Evolutionary conservation across 2,797 vertebrate genomes (phyloP), one percentile per base, ranked within the genome.

Genomic region (Danionella dracula): DNA sequence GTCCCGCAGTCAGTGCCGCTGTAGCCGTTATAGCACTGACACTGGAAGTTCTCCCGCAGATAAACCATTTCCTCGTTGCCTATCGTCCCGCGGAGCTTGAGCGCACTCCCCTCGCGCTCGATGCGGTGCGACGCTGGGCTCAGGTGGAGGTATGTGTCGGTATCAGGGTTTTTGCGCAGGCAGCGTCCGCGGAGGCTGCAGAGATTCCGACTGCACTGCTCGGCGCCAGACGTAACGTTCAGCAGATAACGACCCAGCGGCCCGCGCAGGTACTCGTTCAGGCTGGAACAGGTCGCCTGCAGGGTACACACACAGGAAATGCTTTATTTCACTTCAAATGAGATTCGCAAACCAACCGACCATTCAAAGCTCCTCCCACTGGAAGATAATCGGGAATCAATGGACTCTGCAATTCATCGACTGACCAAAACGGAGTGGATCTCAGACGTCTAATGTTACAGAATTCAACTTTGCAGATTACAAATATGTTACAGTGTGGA

Each of bases 21-120:
- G 82, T 87, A 89, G 44, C 89, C 90, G n/a, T 73, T 85, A 81
- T 93, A 93, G 80, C 90, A 93, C 34, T 92, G 90, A 71, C 91
- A 93, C 68, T 79, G 82, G 76, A 93, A 93, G 64, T 89, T 78
- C 16, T 65, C 42, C 1, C 4, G 80, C 60, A 88, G 82, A 56
- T 68, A 10, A 1, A 70, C 60, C 55, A 76, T 69, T 49, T 91
- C 86, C 0, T 72, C 75, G n/a, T 48, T 50, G 15, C 82, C 73
- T 9, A 80, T 77, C 29, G 2, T 17, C 16, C 90, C 89, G 0
- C 19, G 70, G 12, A 87, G 88, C 20, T 74, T 82, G 8, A 90
- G 72, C 8, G 27, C 72, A 32, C 81, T 73, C 1, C 31, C 78
- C 53, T 76, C 76, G 32, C 73, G 74, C 17, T 49, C 77, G 70